Evolutionary conservation across 2,888 invertebrate species (phyloP), one percentile per base, ranked within the genome.

Genomic region (Cheilosia urbana): DNA sequence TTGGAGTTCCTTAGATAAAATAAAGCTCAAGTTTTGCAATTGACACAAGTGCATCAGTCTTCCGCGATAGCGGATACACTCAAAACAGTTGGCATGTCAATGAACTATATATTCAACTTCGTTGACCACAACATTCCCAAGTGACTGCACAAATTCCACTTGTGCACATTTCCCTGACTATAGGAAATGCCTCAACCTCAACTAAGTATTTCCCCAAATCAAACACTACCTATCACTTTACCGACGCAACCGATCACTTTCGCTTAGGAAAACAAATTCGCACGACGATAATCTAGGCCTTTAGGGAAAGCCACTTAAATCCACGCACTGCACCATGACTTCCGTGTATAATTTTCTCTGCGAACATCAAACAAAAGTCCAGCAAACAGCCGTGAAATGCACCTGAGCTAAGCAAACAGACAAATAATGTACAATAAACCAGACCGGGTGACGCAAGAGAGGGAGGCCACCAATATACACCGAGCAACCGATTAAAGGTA

Each of bases 331-430:
- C 15, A 57, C 40, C 15, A n/a, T n/a, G 55, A 47, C 21, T 72
- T 47, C 17, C 17, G 47, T 78, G 77, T 72, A 72, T 58, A 63
- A 71, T 78, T 57, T 69, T 9, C 17, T 45, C 34, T 42, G 19
- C 34, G 27, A 27, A 45, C 57, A 51, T 58, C 51, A 65, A 66
- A 75, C 55, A 62, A 79, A 63, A 58, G 51, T 51, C 60, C 19
- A 57, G 19, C 40, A 62, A 75, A 65, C 37, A 76, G 11, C 65
- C 75, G 40, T 77, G 71, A 60, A 77, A 71, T 76, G 72, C 80
- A 77, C 78, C 78, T 82, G 82, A 82, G n/a, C 24, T 60, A 15
- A 42, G 19, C 51, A 76, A 63, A 76, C 37, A 71, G 40, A 51
- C 42, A 69, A 37, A 9, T 24, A n/a, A 19, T 69, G 63, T 75